Conservation (phyloP, 1,140 invertebrate species). For the Polyergus mexicanus region DNA sequence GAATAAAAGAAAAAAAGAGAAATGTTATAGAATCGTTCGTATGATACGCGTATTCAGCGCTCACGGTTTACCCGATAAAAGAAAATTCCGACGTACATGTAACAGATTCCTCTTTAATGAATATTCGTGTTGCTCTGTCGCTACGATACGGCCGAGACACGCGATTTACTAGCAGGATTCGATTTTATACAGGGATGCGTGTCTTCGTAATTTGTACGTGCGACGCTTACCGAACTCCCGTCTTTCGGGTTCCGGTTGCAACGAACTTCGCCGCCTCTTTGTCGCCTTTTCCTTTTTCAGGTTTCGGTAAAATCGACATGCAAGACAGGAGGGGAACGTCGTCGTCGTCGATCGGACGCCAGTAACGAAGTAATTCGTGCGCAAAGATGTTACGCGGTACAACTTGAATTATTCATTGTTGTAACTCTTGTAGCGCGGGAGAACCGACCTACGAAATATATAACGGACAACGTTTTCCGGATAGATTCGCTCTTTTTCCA, state of each 20-base stretch:
- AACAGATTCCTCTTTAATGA: conserved; percentile 45
- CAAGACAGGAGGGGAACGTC: conserved; percentile 65
- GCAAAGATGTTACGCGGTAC: conserved; percentile 77
- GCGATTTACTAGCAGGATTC: conserved; percentile 61
- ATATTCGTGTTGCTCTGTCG: conserved; percentile 26
- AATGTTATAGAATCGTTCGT: neutral
- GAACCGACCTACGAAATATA: conserved; percentile 45
- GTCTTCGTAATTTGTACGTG: conserved; percentile 55
- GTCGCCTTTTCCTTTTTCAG: conserved; percentile 73
- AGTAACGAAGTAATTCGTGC: conserved; percentile 82
- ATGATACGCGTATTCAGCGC: no score
- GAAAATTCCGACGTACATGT: neutral
- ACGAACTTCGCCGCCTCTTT: conserved; percentile 65
- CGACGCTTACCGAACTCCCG: conserved; percentile 41
- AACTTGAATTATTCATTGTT: conserved; percentile 79
- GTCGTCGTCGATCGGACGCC: conserved; percentile 30
- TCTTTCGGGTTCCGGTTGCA: conserved; percentile 42
- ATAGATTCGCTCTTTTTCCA: no score
- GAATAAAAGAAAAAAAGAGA: neutral
- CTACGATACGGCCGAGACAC: neutral
- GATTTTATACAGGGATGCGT: conserved; percentile 62
- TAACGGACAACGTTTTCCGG: conserved; percentile 7
- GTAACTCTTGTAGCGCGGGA: conserved; percentile 45
- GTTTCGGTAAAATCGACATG: conserved; percentile 78
- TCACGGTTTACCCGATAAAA: neutral